These are phyloP conservation scores for Medauroidea extradentata DNA, from an alignment of 1,140 invertebrate genomes.

Conservation along the genomic window DNA sequence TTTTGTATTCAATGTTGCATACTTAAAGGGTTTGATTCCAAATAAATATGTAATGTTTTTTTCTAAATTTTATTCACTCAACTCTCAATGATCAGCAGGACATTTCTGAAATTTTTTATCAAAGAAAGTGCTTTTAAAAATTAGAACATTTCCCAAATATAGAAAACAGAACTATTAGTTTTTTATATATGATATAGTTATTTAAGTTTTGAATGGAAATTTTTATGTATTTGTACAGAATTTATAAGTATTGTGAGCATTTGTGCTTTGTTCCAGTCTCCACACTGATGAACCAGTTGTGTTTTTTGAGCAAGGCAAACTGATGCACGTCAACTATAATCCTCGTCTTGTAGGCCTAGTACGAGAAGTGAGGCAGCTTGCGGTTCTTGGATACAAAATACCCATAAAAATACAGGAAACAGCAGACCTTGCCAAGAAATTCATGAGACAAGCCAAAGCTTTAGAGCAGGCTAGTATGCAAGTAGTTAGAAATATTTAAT, in stretches of 20 bases:
- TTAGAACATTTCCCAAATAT: too few species aligned
- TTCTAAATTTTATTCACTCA: too few species aligned
- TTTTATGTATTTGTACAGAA: neutral
- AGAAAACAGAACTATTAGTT: too few species aligned
- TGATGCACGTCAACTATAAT: conserved; percentile 86
- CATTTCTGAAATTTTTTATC: too few species aligned
- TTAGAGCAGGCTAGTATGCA: conserved; percentile 67
- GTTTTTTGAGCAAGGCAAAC: conserved; percentile 64
- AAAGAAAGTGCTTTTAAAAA: too few species aligned
- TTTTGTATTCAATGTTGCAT: too few species aligned
- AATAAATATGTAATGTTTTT: too few species aligned
- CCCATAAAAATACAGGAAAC: conserved; percentile 66
- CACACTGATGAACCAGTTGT: conserved; percentile 71
- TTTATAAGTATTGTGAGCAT: neutral
- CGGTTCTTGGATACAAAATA: conserved; percentile 73
- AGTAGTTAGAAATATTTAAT: neutral
- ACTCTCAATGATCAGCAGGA: too few species aligned
- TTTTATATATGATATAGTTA: neutral
- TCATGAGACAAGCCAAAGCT: conserved; percentile 73
- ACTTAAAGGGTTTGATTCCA: too few species aligned
- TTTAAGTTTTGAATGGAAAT: neutral
- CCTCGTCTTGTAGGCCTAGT: conserved; percentile 72
- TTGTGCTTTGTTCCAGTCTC: conserved; percentile 45
- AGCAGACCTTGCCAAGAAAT: conserved; percentile 62
- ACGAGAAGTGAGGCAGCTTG: conserved; percentile 76